Conservation (phyloP, 2,797 vertebrate genomes). For the Rallus crepitans region DNA sequence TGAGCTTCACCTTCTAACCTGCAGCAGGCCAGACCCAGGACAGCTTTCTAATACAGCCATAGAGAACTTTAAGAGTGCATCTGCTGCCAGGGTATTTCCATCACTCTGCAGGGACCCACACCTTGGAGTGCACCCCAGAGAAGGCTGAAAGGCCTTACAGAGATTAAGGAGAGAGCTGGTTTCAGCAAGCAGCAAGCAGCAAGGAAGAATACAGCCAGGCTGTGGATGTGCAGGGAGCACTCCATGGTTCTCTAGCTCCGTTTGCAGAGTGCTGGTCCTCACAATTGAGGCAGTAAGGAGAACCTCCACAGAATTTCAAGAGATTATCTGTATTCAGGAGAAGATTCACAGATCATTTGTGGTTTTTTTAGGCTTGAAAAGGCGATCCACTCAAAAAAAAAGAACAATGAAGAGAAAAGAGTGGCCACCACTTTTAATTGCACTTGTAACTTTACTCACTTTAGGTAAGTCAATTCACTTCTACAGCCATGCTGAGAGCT, state of each 20-base stretch:
- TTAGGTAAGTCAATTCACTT: background rate
- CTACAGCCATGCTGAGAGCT: background rate
- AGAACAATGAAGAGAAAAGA: background rate
- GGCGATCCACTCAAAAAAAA: background rate
- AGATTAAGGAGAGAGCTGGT: background rate
- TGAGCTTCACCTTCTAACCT: background rate
- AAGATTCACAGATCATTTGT: background rate
- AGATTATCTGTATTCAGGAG: background rate
- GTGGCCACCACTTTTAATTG: background rate
- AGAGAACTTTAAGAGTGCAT: too few species aligned
- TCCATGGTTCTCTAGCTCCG: background rate
- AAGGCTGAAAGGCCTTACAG: background rate
- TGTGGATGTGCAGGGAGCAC: background rate
- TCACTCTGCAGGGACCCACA: background rate
- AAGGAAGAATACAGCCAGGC: background rate
- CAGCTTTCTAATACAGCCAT: background rate
- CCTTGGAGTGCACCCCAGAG: background rate
- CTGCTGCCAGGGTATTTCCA: background rate
- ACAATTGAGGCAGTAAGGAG: background rate
- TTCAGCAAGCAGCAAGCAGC: background rate
- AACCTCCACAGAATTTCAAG: background rate
- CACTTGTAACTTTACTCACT: background rate
- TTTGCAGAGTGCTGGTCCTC: background rate
- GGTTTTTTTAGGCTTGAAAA: background rate
- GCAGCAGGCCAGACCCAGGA: background rate